Percentiles rank a stretch among this genome's conserved stretches.
Conservation (phyloP, 2,797 vertebrate species). For the Uromys caudimaculatus region DNA sequence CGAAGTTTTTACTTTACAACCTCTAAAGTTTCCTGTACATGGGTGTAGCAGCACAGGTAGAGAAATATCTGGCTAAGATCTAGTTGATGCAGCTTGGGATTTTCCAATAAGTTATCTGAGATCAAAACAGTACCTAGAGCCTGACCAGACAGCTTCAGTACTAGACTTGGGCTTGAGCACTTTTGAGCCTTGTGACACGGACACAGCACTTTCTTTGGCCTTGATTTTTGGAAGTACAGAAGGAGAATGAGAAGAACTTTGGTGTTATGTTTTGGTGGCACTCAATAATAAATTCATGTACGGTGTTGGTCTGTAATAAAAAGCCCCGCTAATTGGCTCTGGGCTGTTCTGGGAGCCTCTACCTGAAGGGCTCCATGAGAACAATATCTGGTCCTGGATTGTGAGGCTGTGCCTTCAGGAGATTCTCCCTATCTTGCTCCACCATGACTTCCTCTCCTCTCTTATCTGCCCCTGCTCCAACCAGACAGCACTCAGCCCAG, state of each 20-base stretch:
- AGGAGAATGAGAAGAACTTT: background rate
- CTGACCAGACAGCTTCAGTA: background rate
- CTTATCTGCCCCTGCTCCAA: background rate
- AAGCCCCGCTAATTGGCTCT: background rate
- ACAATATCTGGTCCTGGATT: background rate
- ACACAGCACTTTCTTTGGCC: background rate
- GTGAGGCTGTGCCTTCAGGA: background rate
- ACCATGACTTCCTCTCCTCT: background rate
- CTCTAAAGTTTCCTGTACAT: background rate
- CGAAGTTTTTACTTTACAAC: background rate
- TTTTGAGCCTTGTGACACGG: background rate
- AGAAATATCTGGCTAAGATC: background rate
- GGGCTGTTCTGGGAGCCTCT: background rate
- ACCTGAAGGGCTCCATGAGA: background rate
- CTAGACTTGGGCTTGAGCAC: background rate
- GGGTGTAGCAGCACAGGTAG: accelerated
- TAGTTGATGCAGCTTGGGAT: background rate
- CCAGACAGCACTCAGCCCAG: background rate
- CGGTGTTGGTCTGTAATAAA: background rate
- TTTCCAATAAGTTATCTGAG: background rate
- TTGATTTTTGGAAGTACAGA: background rate
- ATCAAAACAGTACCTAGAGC: background rate
- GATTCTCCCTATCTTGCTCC: background rate
- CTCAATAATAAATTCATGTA: conserved; percentile 15
- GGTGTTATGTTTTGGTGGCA: background rate